Percentiles rank a stretch among this genome's conserved stretches.
Conservation (phyloP, 2,888 invertebrate genomes). For the Pyrochroa serraticornis region DNA sequence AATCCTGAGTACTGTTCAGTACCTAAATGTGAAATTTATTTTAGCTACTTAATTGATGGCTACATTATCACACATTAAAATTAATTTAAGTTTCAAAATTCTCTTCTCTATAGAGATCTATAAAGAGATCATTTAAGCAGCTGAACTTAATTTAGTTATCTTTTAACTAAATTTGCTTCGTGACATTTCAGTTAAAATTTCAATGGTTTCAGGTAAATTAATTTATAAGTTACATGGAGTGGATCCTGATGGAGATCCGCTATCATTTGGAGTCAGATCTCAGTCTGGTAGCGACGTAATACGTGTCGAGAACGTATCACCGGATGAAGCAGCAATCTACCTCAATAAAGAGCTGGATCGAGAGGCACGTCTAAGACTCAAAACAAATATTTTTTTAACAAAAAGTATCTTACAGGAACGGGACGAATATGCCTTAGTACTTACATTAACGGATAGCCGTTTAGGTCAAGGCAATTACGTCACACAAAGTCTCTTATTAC, state of each 20-base stretch:
- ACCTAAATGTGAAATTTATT: too few relatives aligned
- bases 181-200: too few relatives aligned
- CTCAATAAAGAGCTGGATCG: constrained; percentile 88
- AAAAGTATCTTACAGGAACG: constrained; percentile 63
- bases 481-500: constrained; percentile 84
- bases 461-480: constrained; percentile 87
- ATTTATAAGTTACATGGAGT: constrained; percentile 82
- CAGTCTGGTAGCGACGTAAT: constrained; percentile 83
- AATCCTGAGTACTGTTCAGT: too few relatives aligned
- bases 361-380: constrained; percentile 65
- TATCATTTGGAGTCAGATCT: constrained; percentile 82
- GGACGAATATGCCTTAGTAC: constrained; percentile 87
- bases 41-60: too few relatives aligned
- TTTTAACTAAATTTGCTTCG: too few relatives aligned
- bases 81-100: too few relatives aligned
- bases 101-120: too few relatives aligned
- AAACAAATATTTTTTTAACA: neutral
- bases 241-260: constrained; percentile 85
- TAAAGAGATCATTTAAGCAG: too few relatives aligned
- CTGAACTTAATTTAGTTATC: too few relatives aligned
- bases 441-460: constrained; percentile 87
- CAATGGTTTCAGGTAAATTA: constrained; percentile 69
- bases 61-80: too few relatives aligned
- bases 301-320: constrained; percentile 79
- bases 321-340: constrained; percentile 85